These are phyloP conservation scores for Ceyx cyanopectus DNA, from an alignment of 2,113 vertebrate species.

Conservation along the genomic window DNA sequence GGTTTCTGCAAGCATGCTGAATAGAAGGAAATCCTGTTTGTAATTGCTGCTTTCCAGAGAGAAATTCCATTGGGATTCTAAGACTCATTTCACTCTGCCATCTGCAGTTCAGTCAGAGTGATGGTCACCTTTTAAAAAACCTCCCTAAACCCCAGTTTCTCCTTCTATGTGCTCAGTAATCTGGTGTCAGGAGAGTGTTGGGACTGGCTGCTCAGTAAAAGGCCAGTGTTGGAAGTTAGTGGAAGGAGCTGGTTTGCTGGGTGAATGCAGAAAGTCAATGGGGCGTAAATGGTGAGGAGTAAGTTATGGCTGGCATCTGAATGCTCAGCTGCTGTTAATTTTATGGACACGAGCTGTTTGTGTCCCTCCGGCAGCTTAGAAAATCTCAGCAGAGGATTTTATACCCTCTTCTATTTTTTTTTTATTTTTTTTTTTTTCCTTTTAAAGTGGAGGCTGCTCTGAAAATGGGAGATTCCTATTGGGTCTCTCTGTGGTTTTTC, in stretches of 20 bases:
- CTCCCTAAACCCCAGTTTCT: background rate
- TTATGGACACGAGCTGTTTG: constrained; percentile 2
- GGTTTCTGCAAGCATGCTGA: background rate
- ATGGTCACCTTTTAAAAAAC: background rate
- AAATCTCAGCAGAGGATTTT: background rate
- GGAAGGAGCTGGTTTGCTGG: background rate
- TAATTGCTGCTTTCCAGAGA: background rate
- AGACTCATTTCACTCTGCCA: accelerated
- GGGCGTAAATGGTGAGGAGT: background rate
- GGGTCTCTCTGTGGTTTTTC: accelerated
- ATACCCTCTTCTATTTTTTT: background rate
- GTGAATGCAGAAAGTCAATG: background rate
- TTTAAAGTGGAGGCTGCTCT: background rate
- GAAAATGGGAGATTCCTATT: background rate
- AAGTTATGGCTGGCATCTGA: constrained; percentile 35
- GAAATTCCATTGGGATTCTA: background rate
- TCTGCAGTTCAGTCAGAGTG: background rate
- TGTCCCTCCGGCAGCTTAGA: constrained; percentile 21
- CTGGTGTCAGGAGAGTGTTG: background rate
- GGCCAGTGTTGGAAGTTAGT: background rate
- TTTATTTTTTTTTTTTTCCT: background rate
- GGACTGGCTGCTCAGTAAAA: background rate
- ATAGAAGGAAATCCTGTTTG: background rate
- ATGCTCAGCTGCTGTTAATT: constrained; percentile 59
- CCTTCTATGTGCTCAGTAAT: accelerated